These are phyloP conservation scores for Yasuhikotakia modesta DNA, from an alignment of 2,797 vertebrate genomes.

Conservation along the genomic window DNA sequence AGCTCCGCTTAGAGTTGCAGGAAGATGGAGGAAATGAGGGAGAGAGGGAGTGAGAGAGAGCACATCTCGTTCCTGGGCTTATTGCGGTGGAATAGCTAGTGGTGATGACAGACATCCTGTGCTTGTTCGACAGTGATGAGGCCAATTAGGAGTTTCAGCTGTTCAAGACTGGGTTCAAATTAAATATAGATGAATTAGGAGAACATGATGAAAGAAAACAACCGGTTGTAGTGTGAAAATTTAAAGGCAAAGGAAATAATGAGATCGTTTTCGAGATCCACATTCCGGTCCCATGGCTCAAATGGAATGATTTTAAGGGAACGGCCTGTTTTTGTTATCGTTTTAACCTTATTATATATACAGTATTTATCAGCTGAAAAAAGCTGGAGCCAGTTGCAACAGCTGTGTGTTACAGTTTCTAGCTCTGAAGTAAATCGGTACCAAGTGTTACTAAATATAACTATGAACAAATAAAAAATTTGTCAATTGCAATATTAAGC, in stretches of 20 bases:
- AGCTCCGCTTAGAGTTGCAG: conserved; percentile 49
- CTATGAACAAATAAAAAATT: too few relatives aligned
- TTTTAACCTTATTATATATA: background rate
- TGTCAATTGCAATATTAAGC: too few relatives aligned
- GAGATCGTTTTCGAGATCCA: conserved; percentile 32
- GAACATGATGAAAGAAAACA: conserved; percentile 45
- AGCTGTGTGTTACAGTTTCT: background rate
- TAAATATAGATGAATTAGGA: conserved; percentile 49
- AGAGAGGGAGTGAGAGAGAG: conserved; percentile 37
- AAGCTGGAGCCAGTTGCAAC: background rate
- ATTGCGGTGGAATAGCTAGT: conserved; percentile 35
- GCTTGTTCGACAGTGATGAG: conserved; percentile 45
- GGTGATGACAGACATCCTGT: conserved; percentile 45
- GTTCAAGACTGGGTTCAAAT: conserved; percentile 45
- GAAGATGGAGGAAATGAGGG: conserved; percentile 30
- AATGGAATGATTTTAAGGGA: conserved; percentile 1
- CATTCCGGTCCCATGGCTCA: background rate
- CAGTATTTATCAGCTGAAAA: background rate
- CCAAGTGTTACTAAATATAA: too few relatives aligned
- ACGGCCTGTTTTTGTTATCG: background rate
- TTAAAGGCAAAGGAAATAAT: conserved; percentile 39
- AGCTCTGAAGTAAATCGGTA: background rate
- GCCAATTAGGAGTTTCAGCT: conserved; percentile 53
- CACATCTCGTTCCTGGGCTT: conserved; percentile 12
- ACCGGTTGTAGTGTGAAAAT: conserved; percentile 29